These are phyloP conservation scores for Drosophila dunni DNA, from an alignment of 1,140 invertebrate genomes.

Conservation along the genomic window DNA sequence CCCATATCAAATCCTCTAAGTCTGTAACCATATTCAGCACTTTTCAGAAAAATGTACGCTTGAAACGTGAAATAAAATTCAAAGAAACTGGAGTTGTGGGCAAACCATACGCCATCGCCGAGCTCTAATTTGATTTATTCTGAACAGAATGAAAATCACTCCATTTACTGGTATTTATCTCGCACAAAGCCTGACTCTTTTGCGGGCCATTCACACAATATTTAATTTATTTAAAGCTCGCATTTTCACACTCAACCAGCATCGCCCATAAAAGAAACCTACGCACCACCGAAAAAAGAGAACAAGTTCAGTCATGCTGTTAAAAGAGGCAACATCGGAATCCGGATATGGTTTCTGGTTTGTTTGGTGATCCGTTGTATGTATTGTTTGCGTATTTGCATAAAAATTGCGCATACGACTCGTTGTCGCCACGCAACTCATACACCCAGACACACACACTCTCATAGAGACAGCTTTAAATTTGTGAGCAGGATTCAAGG, in stretches of 20 bases:
- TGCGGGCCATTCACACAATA: slow-evolving; percentile 45
- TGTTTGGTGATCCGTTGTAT: slow-evolving; percentile 65
- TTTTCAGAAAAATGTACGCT: neutral
- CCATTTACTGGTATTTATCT: slow-evolving; percentile 26
- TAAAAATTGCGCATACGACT: slow-evolving; percentile 72
- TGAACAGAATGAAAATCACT: slow-evolving; percentile 22
- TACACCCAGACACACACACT: neutral
- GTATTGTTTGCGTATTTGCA: slow-evolving; percentile 72
- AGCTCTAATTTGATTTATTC: slow-evolving; percentile 25
- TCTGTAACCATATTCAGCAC: neutral
- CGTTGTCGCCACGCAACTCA: slow-evolving; percentile 9
- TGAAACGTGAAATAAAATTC: neutral
- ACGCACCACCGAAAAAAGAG: slow-evolving; percentile 18
- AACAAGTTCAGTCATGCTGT: slow-evolving; percentile 33
- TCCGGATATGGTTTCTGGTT: slow-evolving; percentile 45
- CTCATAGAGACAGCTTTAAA: slow-evolving; percentile 49
- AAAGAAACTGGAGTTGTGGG: neutral
- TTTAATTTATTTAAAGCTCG: slow-evolving; percentile 79
- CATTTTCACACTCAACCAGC: slow-evolving; percentile 67
- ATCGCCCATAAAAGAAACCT: slow-evolving; percentile 28
- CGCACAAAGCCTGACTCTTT: slow-evolving; percentile 26
- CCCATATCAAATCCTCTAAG: too few species aligned
- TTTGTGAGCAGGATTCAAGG: slow-evolving; percentile 55
- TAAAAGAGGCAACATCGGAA: slow-evolving; percentile 41
- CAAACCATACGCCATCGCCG: slow-evolving; percentile 8